Conservation (phyloP, 2,888 invertebrate genomes). For the Boloria euphrosyne region DNA sequence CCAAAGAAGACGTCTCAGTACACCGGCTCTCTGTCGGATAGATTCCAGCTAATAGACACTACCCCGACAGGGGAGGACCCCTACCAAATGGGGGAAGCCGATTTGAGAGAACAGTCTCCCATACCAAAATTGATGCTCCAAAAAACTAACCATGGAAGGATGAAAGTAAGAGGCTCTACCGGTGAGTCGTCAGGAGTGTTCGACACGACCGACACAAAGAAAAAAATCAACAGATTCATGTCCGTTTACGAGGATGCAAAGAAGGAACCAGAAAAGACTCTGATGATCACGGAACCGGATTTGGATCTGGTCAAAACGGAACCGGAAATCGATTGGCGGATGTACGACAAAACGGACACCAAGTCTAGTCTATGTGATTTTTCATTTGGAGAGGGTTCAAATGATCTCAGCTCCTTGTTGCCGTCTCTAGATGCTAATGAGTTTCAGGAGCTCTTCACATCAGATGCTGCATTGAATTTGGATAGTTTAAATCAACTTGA, state of each 20-base stretch:
- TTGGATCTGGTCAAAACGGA: constrained; percentile 61
- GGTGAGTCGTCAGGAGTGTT: constrained; percentile 51
- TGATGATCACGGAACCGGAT: constrained; percentile 55
- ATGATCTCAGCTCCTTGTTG: constrained; percentile 52
- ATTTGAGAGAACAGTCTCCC: constrained; percentile 74
- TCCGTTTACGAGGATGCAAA: constrained; percentile 50
- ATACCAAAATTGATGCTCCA: constrained; percentile 75
- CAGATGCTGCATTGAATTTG: constrained; percentile 52
- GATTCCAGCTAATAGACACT: constrained; percentile 69
- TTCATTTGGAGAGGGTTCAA: constrained; percentile 62
- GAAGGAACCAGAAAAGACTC: constrained; percentile 48
- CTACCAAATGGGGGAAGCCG: constrained; percentile 73
- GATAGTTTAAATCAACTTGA: constrained; percentile 52
- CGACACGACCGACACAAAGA: constrained; percentile 51
- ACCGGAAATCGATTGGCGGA: constrained; percentile 59
- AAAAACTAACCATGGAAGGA: constrained; percentile 63
- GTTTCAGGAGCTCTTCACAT: constrained; percentile 58
- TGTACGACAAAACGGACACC: constrained; percentile 52
- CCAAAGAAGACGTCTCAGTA: constrained; percentile 56
- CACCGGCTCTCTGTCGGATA: constrained; percentile 66
- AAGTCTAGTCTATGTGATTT: constrained; percentile 65
- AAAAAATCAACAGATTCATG: constrained; percentile 41
- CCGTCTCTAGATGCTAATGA: constrained; percentile 56
- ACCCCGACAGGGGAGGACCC: constrained; percentile 76
- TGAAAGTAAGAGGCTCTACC: constrained; percentile 53